Evolutionary conservation across 1,140 invertebrate species (phyloP), one percentile per base, ranked within the genome.

Genomic region (Aplysia californica): DNA sequence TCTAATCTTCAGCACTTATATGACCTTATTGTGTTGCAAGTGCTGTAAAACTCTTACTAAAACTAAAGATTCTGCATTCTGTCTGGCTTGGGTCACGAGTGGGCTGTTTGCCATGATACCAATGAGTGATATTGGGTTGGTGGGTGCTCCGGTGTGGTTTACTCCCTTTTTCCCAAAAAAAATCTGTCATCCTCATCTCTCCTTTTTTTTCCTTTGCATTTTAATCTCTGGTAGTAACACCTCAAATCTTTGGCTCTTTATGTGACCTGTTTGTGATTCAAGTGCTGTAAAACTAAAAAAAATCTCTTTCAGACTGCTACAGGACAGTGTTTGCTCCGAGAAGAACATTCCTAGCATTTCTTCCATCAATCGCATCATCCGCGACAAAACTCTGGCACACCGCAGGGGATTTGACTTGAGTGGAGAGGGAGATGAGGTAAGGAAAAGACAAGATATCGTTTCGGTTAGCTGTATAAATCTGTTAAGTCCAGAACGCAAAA

Each of bases 351-450:
- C 97, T 1, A 97, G 96, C 41, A 96, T 98, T 55, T 97, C 96
- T 73, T 97, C 96, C 15, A 97, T 98, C 61, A 98, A 98, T 91
- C 92, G 97, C 78, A 98, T 98, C 83, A 92, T 98, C 38, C 92
- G 96, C 65, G 97, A 97, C 87, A 90, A 90, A 69, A 84, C 87
- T n/a, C 83, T 88, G 15, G 58, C 85, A 6, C 85, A 87, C 39
- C 76, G 84, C 15, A 80, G 85, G 61, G 82, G 85, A n/a, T 81
- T 80, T 29, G 85, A 84, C 35, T 73, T 72, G 23, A 72, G 33
- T 18, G 74, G 38, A 18, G 79, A 83, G 26, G 79, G 67, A 20
- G 81, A 83, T 59, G 81, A 79, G 58, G 71, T 67, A 69, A 29
- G 29, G 29, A 61, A 61, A 18, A 61, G 29, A 61, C 29, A 26